These are phyloP conservation scores for Dasyurus viverrinus DNA, from an alignment of 2,113 vertebrate genomes.

Conservation along the genomic window DNA sequence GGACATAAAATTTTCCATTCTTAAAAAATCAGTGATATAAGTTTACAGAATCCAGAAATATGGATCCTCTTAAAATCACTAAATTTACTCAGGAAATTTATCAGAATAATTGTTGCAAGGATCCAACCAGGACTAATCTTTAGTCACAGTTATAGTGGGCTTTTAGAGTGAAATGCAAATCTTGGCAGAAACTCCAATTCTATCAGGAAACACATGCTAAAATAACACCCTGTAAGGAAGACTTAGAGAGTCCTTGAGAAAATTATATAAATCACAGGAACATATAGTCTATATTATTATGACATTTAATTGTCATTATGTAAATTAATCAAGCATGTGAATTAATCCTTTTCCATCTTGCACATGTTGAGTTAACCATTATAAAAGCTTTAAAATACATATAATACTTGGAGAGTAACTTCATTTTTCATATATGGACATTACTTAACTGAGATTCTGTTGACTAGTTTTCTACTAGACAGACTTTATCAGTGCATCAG, in stretches of 20 bases:
- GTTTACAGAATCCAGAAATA: neutral
- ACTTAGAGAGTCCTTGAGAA: neutral
- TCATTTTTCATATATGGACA: neutral
- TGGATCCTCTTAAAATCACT: neutral
- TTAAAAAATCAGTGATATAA: neutral
- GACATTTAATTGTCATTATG: neutral
- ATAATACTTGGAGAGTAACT: neutral
- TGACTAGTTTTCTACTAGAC: neutral
- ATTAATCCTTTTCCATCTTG: neutral
- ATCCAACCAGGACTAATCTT: neutral
- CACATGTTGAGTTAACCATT: neutral
- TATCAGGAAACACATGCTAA: neutral
- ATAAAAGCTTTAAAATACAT: neutral
- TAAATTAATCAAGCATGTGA: neutral
- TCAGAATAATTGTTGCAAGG: constrained; percentile 1
- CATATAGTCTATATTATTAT: neutral
- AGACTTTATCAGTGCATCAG: neutral
- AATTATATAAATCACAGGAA: neutral
- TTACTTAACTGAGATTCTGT: neutral
- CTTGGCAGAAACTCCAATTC: neutral
- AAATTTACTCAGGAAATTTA: neutral
- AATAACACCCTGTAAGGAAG: neutral
- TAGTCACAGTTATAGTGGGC: neutral
- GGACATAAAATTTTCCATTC: neutral
- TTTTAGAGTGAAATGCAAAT: neutral